phyloP scores from a whole-genome alignment of 2,888 invertebrate species.

The Drosophila atripex region DNA sequence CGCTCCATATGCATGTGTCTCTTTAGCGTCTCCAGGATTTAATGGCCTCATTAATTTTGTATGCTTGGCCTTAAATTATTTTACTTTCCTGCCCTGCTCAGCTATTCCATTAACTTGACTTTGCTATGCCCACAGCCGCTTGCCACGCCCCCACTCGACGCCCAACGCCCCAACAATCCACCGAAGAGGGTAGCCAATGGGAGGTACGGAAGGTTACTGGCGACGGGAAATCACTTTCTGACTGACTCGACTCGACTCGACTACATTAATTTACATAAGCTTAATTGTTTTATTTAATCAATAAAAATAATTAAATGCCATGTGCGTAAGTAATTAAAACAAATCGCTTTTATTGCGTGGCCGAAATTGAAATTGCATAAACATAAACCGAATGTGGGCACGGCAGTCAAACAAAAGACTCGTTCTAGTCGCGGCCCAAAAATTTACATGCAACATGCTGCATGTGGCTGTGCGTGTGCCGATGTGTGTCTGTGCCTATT shows the following conservation, averaged over 20 bases:
- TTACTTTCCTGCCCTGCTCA: constrained; percentile 62
- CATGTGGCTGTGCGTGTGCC: neutral
- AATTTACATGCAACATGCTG: constrained; percentile 62
- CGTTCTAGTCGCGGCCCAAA: constrained; percentile 5
- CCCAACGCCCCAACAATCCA: constrained; percentile 29
- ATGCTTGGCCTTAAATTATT: constrained; percentile 78
- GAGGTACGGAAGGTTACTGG: neutral
- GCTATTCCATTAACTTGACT: constrained; percentile 76
- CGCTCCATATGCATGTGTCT: constrained; percentile 34
- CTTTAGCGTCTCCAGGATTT: constrained; percentile 77
- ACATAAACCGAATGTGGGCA: constrained; percentile 50
- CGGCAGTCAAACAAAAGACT: constrained; percentile 37
- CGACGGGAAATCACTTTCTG: constrained; percentile 7
- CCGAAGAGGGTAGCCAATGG: neutral
- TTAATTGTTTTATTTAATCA: constrained; percentile 81
- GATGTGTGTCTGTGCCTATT: constrained; percentile 47
- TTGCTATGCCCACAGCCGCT: constrained; percentile 12
- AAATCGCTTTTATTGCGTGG: constrained; percentile 75
- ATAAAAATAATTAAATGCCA: constrained; percentile 80
- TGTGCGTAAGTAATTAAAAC: constrained; percentile 79
- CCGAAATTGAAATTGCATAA: constrained; percentile 76
- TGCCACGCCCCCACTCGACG: constrained; percentile 16
- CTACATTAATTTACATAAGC: constrained; percentile 75
- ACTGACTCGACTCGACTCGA: constrained; percentile 41
- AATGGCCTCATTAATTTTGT: constrained; percentile 81